A percentile compares a stretch with the other conserved stretches of the same genome.
These are phyloP conservation scores for Pteromalus puparum DNA, from an alignment of 1,140 invertebrate genomes.

Conservation along the genomic window DNA sequence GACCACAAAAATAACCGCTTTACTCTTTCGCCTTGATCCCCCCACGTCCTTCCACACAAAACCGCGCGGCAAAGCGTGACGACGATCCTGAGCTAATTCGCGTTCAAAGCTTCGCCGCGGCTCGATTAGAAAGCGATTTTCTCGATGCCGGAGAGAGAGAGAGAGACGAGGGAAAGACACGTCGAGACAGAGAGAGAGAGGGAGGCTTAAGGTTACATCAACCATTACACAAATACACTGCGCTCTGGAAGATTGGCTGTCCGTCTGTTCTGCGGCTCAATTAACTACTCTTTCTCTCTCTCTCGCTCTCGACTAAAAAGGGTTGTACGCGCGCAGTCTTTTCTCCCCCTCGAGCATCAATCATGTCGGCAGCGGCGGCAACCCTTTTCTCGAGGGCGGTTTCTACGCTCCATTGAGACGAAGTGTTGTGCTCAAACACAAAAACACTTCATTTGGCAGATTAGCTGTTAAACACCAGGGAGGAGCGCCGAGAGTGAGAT, in stretches of 20 bases:
- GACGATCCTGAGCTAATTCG: constrained; percentile 17
- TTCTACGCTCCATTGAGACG: constrained; percentile 68
- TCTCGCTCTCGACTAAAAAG: constrained; percentile 67
- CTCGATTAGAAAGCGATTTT: constrained; percentile 55
- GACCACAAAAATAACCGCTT: not conserved
- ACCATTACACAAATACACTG: constrained; percentile 48
- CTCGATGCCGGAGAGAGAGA: not conserved
- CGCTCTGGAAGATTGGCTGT: constrained; percentile 70
- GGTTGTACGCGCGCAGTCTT: constrained; percentile 56
- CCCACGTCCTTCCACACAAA: not conserved
- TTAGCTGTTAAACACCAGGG: constrained; percentile 74
- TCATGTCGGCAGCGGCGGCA: constrained; percentile 69
- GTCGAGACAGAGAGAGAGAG: constrained; percentile 3
- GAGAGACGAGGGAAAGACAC: constrained; percentile 32
- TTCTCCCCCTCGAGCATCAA: constrained; percentile 72
- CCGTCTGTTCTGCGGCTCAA: constrained; percentile 72
- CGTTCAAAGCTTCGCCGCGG: constrained; percentile 13
- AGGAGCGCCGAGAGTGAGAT: constrained; percentile 19
- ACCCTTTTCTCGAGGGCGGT: constrained; percentile 74
- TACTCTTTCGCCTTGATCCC: not conserved
- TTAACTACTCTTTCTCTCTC: constrained; percentile 65
- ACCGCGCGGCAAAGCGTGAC: constrained; percentile 23
- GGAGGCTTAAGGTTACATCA: constrained; percentile 50
- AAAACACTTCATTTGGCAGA: constrained; percentile 76
- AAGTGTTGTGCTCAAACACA: constrained; percentile 76